Conservation (phyloP, 2,113 vertebrate genomes). For the Otus sunia region DNA sequence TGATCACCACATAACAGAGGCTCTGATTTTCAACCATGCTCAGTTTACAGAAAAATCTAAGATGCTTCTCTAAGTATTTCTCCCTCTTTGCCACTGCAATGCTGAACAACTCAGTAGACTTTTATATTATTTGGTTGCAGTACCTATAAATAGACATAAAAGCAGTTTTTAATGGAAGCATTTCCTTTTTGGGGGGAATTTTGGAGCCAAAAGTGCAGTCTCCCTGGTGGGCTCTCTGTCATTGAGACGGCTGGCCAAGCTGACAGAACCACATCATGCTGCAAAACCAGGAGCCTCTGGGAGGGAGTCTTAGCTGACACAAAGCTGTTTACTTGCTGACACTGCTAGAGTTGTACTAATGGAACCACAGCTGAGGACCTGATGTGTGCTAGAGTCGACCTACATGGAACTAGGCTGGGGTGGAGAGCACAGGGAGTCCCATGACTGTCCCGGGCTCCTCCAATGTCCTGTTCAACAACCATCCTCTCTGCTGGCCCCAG, state of each 20-base stretch:
- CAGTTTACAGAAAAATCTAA: not conserved
- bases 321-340: not conserved
- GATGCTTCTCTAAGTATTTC: not conserved
- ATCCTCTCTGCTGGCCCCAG: not conserved
- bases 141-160: not conserved
- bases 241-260: accelerated
- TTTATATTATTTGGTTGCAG: not conserved
- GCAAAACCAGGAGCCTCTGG: not conserved
- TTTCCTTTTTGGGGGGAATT: not conserved
- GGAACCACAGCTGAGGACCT: not conserved
- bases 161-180: not conserved
- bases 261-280: not conserved
- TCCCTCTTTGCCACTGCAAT: not conserved
- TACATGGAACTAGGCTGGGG: not conserved
- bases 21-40: not conserved
- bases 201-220: not conserved
- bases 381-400: not conserved
- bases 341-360: not conserved
- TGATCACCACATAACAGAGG: not conserved
- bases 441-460: not conserved
- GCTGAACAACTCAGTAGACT: not conserved
- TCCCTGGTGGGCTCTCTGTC: not conserved
- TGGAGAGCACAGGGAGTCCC: not conserved
- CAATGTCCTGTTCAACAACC: accelerated
- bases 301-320: not conserved